A percentile compares a stretch with the other conserved stretches of the same genome.
Evolutionary conservation across 2,888 invertebrate genomes (phyloP).

Genomic region (Protodeltote pygarga): DNA sequence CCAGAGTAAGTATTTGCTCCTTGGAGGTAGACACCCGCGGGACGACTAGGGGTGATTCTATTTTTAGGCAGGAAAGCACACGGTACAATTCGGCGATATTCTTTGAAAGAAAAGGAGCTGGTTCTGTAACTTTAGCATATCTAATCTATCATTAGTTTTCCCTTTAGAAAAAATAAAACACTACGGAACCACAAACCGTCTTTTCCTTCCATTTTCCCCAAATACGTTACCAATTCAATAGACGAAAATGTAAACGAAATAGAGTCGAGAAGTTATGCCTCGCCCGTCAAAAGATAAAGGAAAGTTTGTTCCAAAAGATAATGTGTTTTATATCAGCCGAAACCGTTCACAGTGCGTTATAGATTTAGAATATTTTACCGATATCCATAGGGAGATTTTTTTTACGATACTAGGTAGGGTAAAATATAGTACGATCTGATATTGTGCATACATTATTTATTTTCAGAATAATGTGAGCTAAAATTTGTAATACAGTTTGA

Average conservation of each 20-base stretch:
- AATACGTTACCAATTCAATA: slow-evolving; percentile 52
- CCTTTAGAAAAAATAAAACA: not conserved
- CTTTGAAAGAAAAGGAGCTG: no score
- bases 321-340: slow-evolving; percentile 42
- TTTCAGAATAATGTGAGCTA: no score
- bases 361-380: slow-evolving; percentile 48
- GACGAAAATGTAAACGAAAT: slow-evolving; percentile 55
- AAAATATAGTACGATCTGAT: no score
- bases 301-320: slow-evolving; percentile 49
- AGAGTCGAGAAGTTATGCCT: slow-evolving; percentile 45
- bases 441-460: no score
- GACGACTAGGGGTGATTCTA: no score
- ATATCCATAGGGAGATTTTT: slow-evolving; percentile 26
- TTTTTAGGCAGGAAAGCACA: no score
- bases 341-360: slow-evolving; percentile 28
- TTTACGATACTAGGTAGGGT: slow-evolving; percentile 7
- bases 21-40: no score
- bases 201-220: slow-evolving; percentile 1
- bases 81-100: no score
- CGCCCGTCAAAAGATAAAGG: slow-evolving; percentile 47
- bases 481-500: no score
- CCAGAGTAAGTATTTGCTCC: no score
- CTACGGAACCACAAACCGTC: slow-evolving; percentile 17
- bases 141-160: no score
- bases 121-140: no score